These are phyloP conservation scores for Thaumatotibia leucotreta DNA, from an alignment of 1,140 invertebrate genomes.

Conservation along the genomic window DNA sequence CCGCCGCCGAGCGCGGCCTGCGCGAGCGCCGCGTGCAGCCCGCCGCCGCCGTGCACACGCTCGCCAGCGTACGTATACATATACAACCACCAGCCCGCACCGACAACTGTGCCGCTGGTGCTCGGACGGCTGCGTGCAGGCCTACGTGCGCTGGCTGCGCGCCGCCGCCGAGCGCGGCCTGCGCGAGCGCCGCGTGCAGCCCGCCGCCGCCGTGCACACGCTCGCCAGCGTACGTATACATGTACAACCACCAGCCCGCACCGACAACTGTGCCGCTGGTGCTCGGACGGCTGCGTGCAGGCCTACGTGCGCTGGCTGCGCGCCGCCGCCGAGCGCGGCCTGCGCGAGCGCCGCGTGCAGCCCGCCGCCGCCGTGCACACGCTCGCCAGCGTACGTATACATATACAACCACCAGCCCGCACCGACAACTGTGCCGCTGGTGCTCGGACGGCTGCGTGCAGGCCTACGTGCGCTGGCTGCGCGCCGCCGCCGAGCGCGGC, in stretches of 20 bases:
- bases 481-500: too few relatives aligned
- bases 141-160: constrained; percentile 56
- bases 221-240: constrained; percentile 42
- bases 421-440: too few relatives aligned
- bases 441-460: too few relatives aligned
- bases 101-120: constrained; percentile 84
- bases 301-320: constrained; percentile 57
- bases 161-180: constrained; percentile 44
- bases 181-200: constrained; percentile 35
- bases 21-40: constrained; percentile 37
- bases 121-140: constrained; percentile 52
- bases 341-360: constrained; percentile 36
- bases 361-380: constrained; percentile 56
- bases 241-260: constrained; percentile 75
- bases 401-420: too few relatives aligned
- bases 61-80: constrained; percentile 40
- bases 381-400: constrained; percentile 41
- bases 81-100: constrained; percentile 76
- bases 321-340: constrained; percentile 42
- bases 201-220: constrained; percentile 54
- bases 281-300: constrained; percentile 53
- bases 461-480: too few relatives aligned
- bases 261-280: constrained; percentile 84
- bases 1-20: constrained; percentile 43
- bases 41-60: constrained; percentile 53